phyloP scores from a whole-genome alignment of 2,888 invertebrate genomes.

The Cylindroiulus punctatus region DNA sequence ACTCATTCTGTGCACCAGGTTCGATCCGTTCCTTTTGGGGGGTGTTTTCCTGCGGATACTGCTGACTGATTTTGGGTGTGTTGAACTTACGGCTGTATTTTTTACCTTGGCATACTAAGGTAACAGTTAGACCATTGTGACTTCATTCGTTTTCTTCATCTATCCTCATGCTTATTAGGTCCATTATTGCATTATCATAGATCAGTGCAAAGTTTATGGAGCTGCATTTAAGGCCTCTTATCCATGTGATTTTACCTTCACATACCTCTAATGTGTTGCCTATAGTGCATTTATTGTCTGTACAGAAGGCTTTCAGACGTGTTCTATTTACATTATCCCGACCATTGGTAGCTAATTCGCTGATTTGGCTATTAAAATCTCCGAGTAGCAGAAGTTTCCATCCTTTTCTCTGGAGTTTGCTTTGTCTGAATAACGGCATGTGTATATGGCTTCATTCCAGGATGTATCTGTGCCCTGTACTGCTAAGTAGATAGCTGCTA shows the following conservation, averaged over 20 bases:
- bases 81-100: no score
- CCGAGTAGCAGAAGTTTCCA: neutral
- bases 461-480: neutral
- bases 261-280: neutral
- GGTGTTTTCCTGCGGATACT: no score
- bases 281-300: neutral
- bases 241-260: neutral
- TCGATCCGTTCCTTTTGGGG: no score
- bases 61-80: no score
- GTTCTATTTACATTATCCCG: neutral
- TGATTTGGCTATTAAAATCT: neutral
- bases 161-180: neutral
- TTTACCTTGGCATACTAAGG: no score
- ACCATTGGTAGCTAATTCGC: neutral
- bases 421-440: no score
- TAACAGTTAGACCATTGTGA: neutral
- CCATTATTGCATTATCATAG: neutral
- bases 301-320: neutral
- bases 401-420: neutral
- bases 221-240: neutral
- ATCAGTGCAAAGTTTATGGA: neutral
- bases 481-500: neutral
- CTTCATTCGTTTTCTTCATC: neutral
- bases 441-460: neutral
- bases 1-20: no score